Base-by-base conservation (phyloP, 2,888 invertebrate genomes). In the Lathronympha strigana region DNA sequence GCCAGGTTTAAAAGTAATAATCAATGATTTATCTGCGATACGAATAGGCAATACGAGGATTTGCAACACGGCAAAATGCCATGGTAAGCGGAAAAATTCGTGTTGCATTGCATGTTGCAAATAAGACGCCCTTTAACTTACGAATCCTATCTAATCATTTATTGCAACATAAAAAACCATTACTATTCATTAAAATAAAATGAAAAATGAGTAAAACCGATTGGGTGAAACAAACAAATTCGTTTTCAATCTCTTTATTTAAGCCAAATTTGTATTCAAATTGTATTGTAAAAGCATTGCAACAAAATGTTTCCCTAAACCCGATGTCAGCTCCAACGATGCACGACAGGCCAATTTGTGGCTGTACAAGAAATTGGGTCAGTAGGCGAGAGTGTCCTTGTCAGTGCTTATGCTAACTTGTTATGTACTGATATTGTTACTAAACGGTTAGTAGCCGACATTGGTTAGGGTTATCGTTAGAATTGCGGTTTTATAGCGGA, bases 301-400 rank as follows among this genome's bases (percentile, higher is more conserved):
- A 33, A 15, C 33, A 43, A 23, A 45, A 53, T 61, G 43, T 61
- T 61, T 51, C 54, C 17, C 40, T 19, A 50, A 51, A 63, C 51
- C 57, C 58, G 21, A 36, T 45, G 57, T 28, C 5, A 45, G 40
- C 50, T 50, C 21, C 17, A 55, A 28, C 62, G 28, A 38, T 63
- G 38, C 21, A 36, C 15, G 40, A 15, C 31, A 54, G 31, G 36
- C 28, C 58, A 63, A 63, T 63, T 58, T 63, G 66, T 67, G 61
- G 68, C 38, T 68, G 50, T 51, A 33, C 50, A 36, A 25, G 63
- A 55, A 80, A 74, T 74, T 82, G 73, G 82, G 81, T 82, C 75
- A 82, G 75, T 81, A 73, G 81, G 83, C 81, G 79, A 81, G 76
- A 74, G 75, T 72, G 71, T 61, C 75, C 73, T 78, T 78, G 79